phyloP scores from a whole-genome alignment of 2,888 invertebrate genomes.

The Cremastobaeus sp. region DNA sequence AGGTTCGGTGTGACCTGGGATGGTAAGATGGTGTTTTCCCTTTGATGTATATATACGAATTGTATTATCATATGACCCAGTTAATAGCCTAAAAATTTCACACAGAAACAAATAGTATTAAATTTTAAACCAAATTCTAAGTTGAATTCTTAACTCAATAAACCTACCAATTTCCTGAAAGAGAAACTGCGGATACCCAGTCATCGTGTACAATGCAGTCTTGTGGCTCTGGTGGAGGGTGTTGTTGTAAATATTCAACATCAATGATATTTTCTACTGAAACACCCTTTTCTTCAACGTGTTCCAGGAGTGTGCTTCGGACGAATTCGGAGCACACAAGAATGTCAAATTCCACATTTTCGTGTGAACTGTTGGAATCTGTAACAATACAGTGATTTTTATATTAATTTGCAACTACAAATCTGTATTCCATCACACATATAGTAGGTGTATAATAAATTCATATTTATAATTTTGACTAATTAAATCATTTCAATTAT shows the following conservation, averaged over 20 bases:
- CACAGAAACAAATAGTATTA: neutral
- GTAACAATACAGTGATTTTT: constrained; percentile 11
- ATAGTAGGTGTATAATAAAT: neutral
- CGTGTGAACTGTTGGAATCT: constrained; percentile 70
- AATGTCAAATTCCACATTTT: constrained; percentile 89
- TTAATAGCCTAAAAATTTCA: constrained; percentile 85
- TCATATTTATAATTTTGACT: too few relatives aligned
- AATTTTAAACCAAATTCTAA: constrained; percentile 1
- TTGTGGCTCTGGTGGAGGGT: constrained; percentile 94
- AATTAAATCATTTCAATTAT: too few relatives aligned
- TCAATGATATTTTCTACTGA: constrained; percentile 92
- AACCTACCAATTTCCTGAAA: constrained; percentile 84
- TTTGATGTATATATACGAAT: constrained; percentile 92
- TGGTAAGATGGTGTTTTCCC: constrained; percentile 89
- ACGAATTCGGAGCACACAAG: constrained; percentile 91
- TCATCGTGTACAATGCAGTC: constrained; percentile 97
- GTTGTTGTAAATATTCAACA: constrained; percentile 94
- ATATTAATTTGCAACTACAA: neutral
- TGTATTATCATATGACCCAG: constrained; percentile 96
- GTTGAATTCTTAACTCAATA: neutral
- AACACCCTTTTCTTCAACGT: constrained; percentile 86
- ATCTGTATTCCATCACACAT: neutral
- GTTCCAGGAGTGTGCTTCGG: constrained; percentile 84
- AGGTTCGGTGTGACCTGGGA: constrained; percentile 91
- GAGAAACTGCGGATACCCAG: constrained; percentile 95